A percentile compares a stretch with the other conserved stretches of the same genome.
phyloP scores from a whole-genome alignment of 2,888 invertebrate species.

The Mallateleia sp. region DNA sequence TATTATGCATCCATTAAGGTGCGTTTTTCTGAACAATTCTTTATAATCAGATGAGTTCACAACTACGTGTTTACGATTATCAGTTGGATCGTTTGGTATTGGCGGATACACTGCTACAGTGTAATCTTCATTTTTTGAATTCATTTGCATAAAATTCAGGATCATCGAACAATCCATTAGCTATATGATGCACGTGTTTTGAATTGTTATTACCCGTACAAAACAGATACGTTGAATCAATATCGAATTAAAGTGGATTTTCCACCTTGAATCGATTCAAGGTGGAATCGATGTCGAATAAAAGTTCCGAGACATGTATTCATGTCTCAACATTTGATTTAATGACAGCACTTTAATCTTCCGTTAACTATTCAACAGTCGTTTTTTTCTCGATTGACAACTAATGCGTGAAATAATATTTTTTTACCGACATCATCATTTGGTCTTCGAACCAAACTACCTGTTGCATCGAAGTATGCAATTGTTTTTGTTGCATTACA shows the following conservation, averaged over 20 bases:
- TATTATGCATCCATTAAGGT: not conserved
- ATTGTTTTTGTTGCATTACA: no score
- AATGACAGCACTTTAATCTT: no score
- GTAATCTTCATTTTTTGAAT: not conserved
- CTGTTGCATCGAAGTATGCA: slow-evolving; percentile 26
- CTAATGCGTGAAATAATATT: slow-evolving; percentile 9
- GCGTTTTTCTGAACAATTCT: not conserved
- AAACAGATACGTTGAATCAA: no score
- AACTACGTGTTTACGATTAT: not conserved
- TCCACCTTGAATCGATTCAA: no score
- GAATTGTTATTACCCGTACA: no score
- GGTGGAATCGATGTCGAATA: no score
- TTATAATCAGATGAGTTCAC: not conserved
- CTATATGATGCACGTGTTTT: not conserved
- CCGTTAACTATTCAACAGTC: no score
- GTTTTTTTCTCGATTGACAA: no score
- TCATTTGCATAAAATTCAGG: slow-evolving; percentile 22
- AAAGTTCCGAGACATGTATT: no score
- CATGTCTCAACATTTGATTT: no score
- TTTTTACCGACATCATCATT: not conserved
- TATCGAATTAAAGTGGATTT: no score
- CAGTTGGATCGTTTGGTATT: not conserved
- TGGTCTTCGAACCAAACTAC: not conserved
- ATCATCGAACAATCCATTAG: slow-evolving; percentile 24
- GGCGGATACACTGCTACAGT: not conserved